phyloP scores from a whole-genome alignment of 2,113 vertebrate genomes.

The Anolis sagrei region DNA sequence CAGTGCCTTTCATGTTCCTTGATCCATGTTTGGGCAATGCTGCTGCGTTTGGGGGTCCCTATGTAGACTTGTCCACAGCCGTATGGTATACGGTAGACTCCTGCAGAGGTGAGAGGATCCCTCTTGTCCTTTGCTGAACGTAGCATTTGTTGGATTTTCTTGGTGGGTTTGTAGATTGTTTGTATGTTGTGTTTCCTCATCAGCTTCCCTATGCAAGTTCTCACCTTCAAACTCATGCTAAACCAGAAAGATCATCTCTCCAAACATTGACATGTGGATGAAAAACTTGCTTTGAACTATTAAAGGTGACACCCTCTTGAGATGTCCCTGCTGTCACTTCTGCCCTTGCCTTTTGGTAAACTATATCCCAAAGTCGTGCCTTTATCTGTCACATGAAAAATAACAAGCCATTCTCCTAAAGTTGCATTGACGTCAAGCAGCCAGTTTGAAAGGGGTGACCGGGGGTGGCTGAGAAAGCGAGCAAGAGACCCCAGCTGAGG shows the following conservation, averaged over 20 bases:
- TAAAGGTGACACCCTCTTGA: slow-evolving; percentile 34
- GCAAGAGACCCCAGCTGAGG: not conserved
- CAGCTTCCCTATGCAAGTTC: too few relatives aligned
- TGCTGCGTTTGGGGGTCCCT: too few relatives aligned
- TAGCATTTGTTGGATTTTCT: too few relatives aligned
- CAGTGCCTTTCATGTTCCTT: too few relatives aligned
- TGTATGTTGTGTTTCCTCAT: too few relatives aligned
- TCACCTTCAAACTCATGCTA: not conserved
- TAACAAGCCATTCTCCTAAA: slow-evolving; percentile 41
- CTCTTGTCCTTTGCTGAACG: too few relatives aligned
- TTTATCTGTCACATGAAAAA: slow-evolving; percentile 54
- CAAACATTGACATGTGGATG: slow-evolving; percentile 24
- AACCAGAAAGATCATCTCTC: slow-evolving; percentile 2
- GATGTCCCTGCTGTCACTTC: slow-evolving; percentile 37
- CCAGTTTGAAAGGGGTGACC: slow-evolving; percentile 18
- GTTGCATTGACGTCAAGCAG: slow-evolving; percentile 49
- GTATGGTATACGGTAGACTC: too few relatives aligned
- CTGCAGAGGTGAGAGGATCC: too few relatives aligned
- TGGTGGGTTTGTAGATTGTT: too few relatives aligned
- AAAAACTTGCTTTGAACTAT: slow-evolving; percentile 55
- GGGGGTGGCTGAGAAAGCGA: slow-evolving; percentile 13
- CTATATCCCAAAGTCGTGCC: slow-evolving; percentile 30
- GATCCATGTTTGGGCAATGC: too few relatives aligned
- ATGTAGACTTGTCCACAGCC: too few relatives aligned
- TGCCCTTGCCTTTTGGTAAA: slow-evolving; percentile 39